phyloP scores from a whole-genome alignment of 2,888 invertebrate genomes.

The Orthonychiurus folsomi region DNA sequence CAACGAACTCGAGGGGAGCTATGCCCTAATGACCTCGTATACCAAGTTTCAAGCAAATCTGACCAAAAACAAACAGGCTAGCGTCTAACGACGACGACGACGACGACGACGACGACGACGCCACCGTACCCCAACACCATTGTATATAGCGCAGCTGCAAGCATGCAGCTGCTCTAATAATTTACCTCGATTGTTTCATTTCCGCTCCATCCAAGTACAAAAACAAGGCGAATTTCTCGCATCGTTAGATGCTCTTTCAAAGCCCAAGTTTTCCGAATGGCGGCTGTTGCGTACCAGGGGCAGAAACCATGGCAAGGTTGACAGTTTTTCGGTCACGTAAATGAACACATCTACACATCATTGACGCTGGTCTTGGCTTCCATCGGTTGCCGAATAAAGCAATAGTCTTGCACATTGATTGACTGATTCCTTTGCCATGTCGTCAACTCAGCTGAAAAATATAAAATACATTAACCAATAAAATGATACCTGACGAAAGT shows the following conservation, averaged over 20 bases:
- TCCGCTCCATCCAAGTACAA: neutral
- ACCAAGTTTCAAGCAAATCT: too few relatives aligned
- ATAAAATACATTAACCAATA: too few relatives aligned
- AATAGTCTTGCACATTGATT: neutral
- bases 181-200: neutral
- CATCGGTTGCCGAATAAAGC: neutral
- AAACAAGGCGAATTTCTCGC: neutral
- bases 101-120: too few relatives aligned
- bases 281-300: neutral
- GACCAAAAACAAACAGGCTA: too few relatives aligned
- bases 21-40: too few relatives aligned
- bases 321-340: neutral
- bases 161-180: too few relatives aligned
- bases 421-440: neutral
- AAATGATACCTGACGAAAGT: too few relatives aligned
- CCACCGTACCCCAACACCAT: too few relatives aligned
- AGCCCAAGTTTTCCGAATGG: neutral
- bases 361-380: neutral
- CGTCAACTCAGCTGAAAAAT: neutral
- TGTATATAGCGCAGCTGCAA: too few relatives aligned
- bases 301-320: neutral
- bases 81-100: too few relatives aligned
- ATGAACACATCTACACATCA: neutral
- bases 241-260: neutral
- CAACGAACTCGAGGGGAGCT: too few relatives aligned